A percentile compares a stretch with the other conserved stretches of the same genome.
Conservation (phyloP, 2,113 vertebrate genomes). For the Labeo rohita region DNA sequence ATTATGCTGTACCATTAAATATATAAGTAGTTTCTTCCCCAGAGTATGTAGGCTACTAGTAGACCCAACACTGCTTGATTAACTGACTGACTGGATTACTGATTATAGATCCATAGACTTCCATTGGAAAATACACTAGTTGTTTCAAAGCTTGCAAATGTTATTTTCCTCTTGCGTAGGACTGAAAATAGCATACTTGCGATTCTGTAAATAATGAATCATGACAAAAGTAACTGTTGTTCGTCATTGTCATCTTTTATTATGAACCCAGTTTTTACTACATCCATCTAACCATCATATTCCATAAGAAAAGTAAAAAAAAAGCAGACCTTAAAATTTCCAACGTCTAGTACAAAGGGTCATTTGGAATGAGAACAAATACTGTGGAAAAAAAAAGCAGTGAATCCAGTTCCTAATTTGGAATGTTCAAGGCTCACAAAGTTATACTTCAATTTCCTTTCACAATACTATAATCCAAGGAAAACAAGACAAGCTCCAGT, state of each 20-base stretch:
- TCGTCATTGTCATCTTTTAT: background rate
- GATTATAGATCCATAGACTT: background rate
- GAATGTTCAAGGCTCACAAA: constrained; percentile 68
- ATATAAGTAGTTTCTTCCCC: background rate
- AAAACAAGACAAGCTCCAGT: constrained; percentile 62
- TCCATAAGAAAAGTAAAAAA: background rate
- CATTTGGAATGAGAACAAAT: constrained; percentile 14
- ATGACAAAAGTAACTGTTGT: background rate
- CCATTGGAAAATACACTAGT: background rate
- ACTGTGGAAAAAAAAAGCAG: constrained; percentile 2
- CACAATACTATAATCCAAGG: constrained; percentile 53
- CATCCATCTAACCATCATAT: background rate
- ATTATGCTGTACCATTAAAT: background rate
- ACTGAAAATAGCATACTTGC: background rate
- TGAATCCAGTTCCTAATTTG: constrained; percentile 67
- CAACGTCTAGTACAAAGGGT: background rate
- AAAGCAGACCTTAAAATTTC: background rate
- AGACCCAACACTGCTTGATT: background rate
- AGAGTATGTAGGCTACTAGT: background rate
- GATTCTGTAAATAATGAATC: background rate
- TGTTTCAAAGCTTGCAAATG: background rate
- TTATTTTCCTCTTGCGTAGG: background rate
- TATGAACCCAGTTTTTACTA: constrained; percentile 1
- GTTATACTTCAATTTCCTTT: constrained; percentile 12
- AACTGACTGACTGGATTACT: background rate